Percentiles rank a stretch among this genome's conserved stretches.
Conservation (phyloP, 2,113 vertebrate species). For the Cebus imitator region DNA sequence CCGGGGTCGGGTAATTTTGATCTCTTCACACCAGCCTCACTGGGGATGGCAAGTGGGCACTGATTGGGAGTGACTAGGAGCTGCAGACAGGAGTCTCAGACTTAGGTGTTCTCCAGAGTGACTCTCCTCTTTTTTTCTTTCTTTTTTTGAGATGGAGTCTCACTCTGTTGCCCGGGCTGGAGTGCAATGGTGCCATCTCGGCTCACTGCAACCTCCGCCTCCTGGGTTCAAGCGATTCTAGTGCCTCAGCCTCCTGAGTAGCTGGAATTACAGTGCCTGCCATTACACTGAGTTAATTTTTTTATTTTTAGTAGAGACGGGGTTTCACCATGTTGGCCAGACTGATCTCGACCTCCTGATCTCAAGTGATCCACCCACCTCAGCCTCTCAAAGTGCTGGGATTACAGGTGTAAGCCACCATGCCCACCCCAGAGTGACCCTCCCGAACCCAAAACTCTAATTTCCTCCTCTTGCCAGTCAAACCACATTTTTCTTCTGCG, state of each 20-base stretch:
- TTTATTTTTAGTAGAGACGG: not conserved
- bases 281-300: too few species aligned
- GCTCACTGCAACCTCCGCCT: too few species aligned
- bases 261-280: too few species aligned
- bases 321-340: not conserved
- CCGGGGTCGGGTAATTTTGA: too few species aligned
- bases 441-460: not conserved
- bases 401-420: not conserved
- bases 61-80: accelerated
- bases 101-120: too few species aligned
- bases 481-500: not conserved
- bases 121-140: not conserved
- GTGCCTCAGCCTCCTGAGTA: too few species aligned
- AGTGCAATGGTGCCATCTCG: too few species aligned
- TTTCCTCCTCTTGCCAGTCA: not conserved
- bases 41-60: accelerated
- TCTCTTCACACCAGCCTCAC: accelerated
- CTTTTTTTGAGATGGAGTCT: not conserved
- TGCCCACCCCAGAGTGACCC: not conserved
- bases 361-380: not conserved
- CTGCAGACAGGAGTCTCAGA: not conserved
- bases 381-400: not conserved
- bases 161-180: not conserved
- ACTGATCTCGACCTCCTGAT: not conserved
- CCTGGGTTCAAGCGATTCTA: too few species aligned